These are phyloP conservation scores for Zaprionus camerounensis DNA, from an alignment of 1,140 invertebrate species.

Conservation along the genomic window DNA sequence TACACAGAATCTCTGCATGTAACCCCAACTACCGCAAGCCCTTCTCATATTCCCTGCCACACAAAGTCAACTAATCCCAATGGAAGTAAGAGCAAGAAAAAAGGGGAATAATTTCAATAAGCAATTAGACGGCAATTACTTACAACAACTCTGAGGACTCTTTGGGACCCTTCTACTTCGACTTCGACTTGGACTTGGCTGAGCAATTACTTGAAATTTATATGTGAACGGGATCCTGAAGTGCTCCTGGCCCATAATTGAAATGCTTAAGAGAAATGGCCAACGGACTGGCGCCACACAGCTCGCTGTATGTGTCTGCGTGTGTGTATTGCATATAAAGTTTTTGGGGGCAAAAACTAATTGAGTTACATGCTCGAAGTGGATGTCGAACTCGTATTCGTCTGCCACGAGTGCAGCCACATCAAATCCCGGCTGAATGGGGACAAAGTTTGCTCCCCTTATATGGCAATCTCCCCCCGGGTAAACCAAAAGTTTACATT, in stretches of 20 bases:
- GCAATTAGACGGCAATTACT: constrained; percentile 81
- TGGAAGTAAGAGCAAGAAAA: neutral
- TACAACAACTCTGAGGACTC: constrained; percentile 64
- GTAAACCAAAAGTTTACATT: constrained; percentile 75
- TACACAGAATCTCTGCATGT: constrained; percentile 23
- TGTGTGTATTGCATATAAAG: constrained; percentile 63
- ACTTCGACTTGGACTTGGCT: constrained; percentile 29
- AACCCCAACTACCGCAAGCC: neutral
- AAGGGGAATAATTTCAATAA: constrained; percentile 74
- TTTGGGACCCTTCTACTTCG: neutral
- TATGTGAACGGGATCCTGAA: constrained; percentile 65
- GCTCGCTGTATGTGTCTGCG: neutral
- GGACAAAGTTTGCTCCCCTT: constrained; percentile 67
- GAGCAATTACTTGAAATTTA: constrained; percentile 80
- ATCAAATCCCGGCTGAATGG: constrained; percentile 33
- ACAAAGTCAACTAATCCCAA: constrained; percentile 13
- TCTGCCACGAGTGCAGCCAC: constrained; percentile 19
- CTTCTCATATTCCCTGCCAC: constrained; percentile 10
- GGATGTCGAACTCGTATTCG: constrained; percentile 21
- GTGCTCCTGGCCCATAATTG: constrained; percentile 66
- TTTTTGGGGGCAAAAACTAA: constrained; percentile 71
- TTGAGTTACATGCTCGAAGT: constrained; percentile 78
- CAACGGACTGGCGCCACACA: constrained; percentile 55
- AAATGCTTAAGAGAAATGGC: constrained; percentile 71
- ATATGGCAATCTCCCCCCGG: constrained; percentile 20